These are phyloP conservation scores for Leucophenga maculata DNA, from an alignment of 2,888 invertebrate genomes.

Conservation along the genomic window DNA sequence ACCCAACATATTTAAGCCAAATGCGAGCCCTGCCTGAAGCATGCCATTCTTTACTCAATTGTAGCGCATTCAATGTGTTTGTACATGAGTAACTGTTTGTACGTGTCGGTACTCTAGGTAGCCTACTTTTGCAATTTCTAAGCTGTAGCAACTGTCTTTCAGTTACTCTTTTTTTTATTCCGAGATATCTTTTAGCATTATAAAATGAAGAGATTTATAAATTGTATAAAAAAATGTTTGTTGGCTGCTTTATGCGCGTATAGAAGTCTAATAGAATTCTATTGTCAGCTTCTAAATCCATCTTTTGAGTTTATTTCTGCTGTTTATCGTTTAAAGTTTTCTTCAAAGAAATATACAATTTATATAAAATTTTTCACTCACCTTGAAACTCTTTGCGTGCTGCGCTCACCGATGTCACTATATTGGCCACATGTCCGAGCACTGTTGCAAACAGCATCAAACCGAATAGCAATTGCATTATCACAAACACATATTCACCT, in stretches of 20 bases:
- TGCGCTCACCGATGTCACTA: slow-evolving; percentile 97
- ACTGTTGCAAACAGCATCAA: slow-evolving; percentile 96
- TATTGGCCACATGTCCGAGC: slow-evolving; percentile 97
- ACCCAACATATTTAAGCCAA: not conserved
- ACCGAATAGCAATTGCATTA: slow-evolving; percentile 93
- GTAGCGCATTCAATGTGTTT: not conserved
- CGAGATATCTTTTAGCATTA: too few relatives aligned
- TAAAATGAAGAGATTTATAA: too few relatives aligned
- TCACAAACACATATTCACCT: slow-evolving; percentile 95
- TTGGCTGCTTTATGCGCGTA: too few relatives aligned
- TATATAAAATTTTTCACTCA: slow-evolving; percentile 66
- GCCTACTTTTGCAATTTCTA: slow-evolving; percentile 3
- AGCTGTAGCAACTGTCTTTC: not conserved
- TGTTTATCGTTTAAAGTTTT: too few relatives aligned
- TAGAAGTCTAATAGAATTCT: too few relatives aligned
- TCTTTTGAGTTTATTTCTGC: too few relatives aligned
- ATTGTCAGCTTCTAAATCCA: too few relatives aligned
- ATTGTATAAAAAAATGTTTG: too few relatives aligned
- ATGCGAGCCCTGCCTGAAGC: not conserved
- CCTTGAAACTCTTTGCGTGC: slow-evolving; percentile 99
- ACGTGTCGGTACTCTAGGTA: not conserved
- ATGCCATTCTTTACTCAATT: not conserved
- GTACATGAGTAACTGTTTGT: not conserved
- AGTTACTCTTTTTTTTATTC: too few relatives aligned
- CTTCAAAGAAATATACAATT: too few relatives aligned